These are phyloP conservation scores for Micropoecilia bifurca DNA, from an alignment of 2,797 vertebrate genomes.

Conservation along the genomic window DNA sequence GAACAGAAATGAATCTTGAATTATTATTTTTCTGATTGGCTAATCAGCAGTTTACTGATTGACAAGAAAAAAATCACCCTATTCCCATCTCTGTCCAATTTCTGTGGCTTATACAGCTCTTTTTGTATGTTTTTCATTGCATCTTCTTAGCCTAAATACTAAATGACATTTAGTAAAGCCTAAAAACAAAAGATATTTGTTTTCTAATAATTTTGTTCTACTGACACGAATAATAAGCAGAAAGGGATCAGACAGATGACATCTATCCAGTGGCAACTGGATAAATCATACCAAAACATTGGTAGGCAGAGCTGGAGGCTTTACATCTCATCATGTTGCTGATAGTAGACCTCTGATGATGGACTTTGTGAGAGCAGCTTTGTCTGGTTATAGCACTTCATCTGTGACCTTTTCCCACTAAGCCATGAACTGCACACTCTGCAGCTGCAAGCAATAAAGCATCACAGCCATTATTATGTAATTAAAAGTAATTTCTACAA, in stretches of 20 bases:
- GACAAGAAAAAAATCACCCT: neutral
- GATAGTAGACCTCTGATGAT: slow-evolving; percentile 40
- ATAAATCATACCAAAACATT: slow-evolving; percentile 18
- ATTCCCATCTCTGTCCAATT: neutral
- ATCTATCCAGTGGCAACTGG: slow-evolving; percentile 4
- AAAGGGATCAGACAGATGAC: slow-evolving; percentile 18
- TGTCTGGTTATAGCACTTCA: slow-evolving; percentile 50
- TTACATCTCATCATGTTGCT: slow-evolving; percentile 30
- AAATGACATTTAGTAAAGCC: neutral
- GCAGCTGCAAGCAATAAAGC: slow-evolving; percentile 71
- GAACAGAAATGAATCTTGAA: neutral
- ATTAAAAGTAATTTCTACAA: slow-evolving; percentile 80
- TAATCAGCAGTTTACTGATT: neutral
- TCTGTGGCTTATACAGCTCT: neutral
- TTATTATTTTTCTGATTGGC: neutral
- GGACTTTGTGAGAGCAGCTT: slow-evolving; percentile 38
- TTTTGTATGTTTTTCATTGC: neutral
- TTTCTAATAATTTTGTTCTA: slow-evolving; percentile 2
- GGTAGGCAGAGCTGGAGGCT: slow-evolving; percentile 28
- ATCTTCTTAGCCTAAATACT: neutral
- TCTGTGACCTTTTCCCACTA: slow-evolving; percentile 42
- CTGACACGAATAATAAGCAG: slow-evolving; percentile 15
- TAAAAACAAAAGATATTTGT: neutral
- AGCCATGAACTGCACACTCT: slow-evolving; percentile 34
- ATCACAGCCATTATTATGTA: slow-evolving; percentile 77